Base-by-base conservation (phyloP, 2,888 invertebrate genomes). In the Geophilus truncorum region DNA sequence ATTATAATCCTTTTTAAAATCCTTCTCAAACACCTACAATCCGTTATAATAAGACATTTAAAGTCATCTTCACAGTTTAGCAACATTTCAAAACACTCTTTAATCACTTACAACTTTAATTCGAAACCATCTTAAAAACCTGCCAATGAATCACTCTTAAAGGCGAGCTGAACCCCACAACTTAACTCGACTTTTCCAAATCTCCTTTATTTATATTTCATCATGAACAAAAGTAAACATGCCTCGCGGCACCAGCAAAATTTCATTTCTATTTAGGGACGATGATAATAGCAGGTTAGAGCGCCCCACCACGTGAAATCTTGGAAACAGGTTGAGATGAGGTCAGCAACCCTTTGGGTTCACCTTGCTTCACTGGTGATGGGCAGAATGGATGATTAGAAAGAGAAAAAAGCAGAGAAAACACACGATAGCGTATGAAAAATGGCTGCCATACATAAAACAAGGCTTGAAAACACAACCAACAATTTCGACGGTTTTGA, bases 261-360 rank as follows among this genome's bases (percentile, higher is more conserved):
- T 57, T 57, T 57, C 21, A 57, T 57, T 57, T 57, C 57, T 57
- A 57, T 57, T 57, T 57, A 57, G 7, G 18, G 57, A 57, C 18
- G 57, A 57, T 57, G 57, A 7, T 57, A 57, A 57, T 57, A 57
- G 57, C 57, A 57, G 57, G 57, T n/a, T 57, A 57, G 57, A 57
- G 57, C 10, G 3, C 7, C 2, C 57, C 57, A 57, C 7, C 18
- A 57, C 18, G 57, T 57, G 57, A 57, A 57, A 57, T 57, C 57
- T 18, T 57, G 57, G 57, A 57, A 57, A 57, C 57, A n/a, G 18
- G 57, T 57, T 57, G 57, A 57, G 57, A 21, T 57, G 21, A 21
- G 57, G 57, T 57, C 57, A 57, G 57, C 57, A 57, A 57, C 57
- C 57, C 57, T 57, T 57, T 57, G 57, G 57, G 57, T 57, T 57